Percentiles rank a stretch among this genome's conserved stretches.
These are phyloP conservation scores for Diorhabda carinulata DNA, from an alignment of 1,140 invertebrate species.

Conservation along the genomic window DNA sequence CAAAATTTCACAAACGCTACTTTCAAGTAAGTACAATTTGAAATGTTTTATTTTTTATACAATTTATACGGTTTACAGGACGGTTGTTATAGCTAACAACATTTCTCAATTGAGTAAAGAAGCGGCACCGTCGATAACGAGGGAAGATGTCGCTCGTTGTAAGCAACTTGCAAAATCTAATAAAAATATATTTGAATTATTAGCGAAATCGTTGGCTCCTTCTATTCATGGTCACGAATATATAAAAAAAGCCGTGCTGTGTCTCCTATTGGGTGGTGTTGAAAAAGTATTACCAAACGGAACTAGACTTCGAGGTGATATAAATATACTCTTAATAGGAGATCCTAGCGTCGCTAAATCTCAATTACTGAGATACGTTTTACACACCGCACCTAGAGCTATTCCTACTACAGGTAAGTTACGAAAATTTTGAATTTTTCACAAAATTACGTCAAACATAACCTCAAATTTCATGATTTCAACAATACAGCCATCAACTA, in stretches of 20 bases:
- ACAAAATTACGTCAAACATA: no score
- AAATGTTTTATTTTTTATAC: neutral
- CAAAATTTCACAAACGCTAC: conserved; percentile 90
- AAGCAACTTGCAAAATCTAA: conserved; percentile 76
- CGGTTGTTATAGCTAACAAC: conserved; percentile 92
- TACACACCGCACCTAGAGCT: conserved; percentile 90
- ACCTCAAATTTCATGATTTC: no score
- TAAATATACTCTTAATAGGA: conserved; percentile 95
- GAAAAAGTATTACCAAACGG: conserved; percentile 96
- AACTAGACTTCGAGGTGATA: conserved; percentile 94
- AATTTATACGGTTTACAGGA: conserved; percentile 58
- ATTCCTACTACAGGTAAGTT: conserved; percentile 86
- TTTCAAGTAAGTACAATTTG: conserved; percentile 64
- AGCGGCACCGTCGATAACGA: conserved; percentile 72
- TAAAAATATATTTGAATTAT: conserved; percentile 83
- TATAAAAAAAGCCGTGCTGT: conserved; percentile 96
- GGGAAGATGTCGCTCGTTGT: conserved; percentile 87
- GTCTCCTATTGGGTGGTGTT: conserved; percentile 89
- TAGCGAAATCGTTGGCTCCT: conserved; percentile 91
- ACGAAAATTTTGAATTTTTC: no score
- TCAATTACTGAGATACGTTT: conserved; percentile 74
- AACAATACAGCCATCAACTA: no score
- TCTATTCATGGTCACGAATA: conserved; percentile 97
- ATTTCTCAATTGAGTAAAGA: conserved; percentile 89
- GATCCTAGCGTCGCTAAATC: conserved; percentile 73